Evolutionary conservation across 2,888 invertebrate species (phyloP), one percentile per base, ranked within the genome.

Genomic region (Xanthia icteritia): DNA sequence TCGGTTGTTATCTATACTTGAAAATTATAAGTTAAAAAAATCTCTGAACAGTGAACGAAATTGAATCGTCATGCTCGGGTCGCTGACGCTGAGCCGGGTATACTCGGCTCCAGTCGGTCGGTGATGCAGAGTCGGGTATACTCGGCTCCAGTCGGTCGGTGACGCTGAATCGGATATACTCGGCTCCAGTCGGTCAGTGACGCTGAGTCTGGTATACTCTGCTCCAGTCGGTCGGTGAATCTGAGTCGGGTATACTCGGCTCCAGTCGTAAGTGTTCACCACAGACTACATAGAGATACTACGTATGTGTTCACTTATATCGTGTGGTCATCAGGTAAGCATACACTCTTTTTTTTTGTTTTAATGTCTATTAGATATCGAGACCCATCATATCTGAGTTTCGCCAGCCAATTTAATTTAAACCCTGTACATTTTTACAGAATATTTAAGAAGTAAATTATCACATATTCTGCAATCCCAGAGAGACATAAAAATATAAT

Each of bases 401-500:
- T 9, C 8, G 9, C 13, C 17, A 31, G 2, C 23, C 17, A 36
- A 77, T 73, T 27, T 27, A 13, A 51, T 61, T 72, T 4, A 27
- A 61, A 51, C 13, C 23, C 2, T 15, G 17, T 73, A 65, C 11
- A 51, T 68, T 15, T 42, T 51, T 56, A 76, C 61, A 82, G 68
- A 67, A 68, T 71, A 81, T 76, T 74, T 66, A 66, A 85, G 73
- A 69, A 80, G 17, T 83, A 45, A 74, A 77, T 75, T 86, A 86
- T 86, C 85, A 86, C 79, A 77, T 75, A 82, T 83, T 86, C 76
- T 83, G 63, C 31, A 69, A 78, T 60, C 73, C 86, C 81, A 81
- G 72, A 86, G 76, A 88, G 68, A 77, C 66, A 64, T 68, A 63
- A 64, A 71, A 68, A 69, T 86, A 69, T 70, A 81, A 74, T 76